These are phyloP conservation scores for Antennarius striatus DNA, from an alignment of 2,113 vertebrate genomes.

Conservation along the genomic window DNA sequence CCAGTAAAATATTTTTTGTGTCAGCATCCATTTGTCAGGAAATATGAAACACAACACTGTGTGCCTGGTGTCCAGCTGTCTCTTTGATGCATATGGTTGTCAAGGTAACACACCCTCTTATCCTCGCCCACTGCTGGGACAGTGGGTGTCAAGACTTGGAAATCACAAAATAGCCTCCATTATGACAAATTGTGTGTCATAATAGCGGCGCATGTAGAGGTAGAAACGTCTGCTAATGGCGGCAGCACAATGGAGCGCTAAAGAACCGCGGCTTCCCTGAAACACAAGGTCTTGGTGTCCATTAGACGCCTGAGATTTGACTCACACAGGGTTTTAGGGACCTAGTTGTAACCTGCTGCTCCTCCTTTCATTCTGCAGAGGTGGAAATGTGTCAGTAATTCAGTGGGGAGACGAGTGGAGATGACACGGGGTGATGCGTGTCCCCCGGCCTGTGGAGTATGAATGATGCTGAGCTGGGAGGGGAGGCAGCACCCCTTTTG, in stretches of 20 bases:
- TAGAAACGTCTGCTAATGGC: constrained; percentile 45
- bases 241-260: constrained; percentile 19
- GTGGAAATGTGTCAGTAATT: constrained; percentile 33
- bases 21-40: constrained; percentile 30
- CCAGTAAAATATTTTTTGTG: constrained; percentile 45
- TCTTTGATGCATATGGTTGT: constrained; percentile 51
- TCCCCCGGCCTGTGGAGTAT: constrained; percentile 44
- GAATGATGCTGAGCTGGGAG: constrained; percentile 15
- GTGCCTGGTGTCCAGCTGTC: constrained; percentile 31
- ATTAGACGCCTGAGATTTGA: constrained; percentile 55
- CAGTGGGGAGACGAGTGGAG: constrained; percentile 39
- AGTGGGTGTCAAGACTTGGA: constrained; percentile 37
- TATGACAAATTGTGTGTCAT: constrained; percentile 29
- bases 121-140: constrained; percentile 20
- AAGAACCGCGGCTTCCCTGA: constrained; percentile 15
- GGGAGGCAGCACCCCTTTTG: background rate
- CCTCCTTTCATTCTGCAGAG: constrained; percentile 4
- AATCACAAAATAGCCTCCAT: constrained; percentile 45
- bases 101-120: constrained; percentile 50
- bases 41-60: constrained; percentile 13
- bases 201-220: constrained; percentile 44
- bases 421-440: constrained; percentile 55
- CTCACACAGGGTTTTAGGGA: constrained; percentile 26
- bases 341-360: constrained; percentile 44
- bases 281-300: constrained; percentile 21